Percentiles rank a stretch among this genome's conserved stretches.
phyloP scores from a whole-genome alignment of 2,113 vertebrate genomes.

The Megatriorchis doriae region DNA sequence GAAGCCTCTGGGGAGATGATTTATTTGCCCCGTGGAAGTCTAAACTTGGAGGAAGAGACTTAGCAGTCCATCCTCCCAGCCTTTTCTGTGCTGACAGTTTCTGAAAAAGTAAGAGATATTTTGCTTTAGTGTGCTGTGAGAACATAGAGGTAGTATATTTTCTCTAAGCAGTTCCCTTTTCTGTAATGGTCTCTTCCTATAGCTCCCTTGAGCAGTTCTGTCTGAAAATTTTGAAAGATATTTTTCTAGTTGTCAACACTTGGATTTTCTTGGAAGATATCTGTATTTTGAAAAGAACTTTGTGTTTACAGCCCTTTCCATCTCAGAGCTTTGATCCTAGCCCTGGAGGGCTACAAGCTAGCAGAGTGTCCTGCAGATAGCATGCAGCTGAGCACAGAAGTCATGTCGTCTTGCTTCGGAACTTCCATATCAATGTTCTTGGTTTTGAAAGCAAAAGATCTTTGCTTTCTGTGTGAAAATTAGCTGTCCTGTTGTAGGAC shows the following conservation, averaged over 20 bases:
- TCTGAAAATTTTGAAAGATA: not conserved
- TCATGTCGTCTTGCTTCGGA: not conserved
- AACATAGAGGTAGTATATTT: not conserved
- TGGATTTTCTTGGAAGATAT: not conserved
- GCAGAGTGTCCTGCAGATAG: not conserved
- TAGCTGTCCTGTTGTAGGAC: not conserved
- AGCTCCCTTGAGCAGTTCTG: not conserved
- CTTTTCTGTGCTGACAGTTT: not conserved
- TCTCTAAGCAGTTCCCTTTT: not conserved
- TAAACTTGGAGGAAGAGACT: not conserved
- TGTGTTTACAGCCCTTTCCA: not conserved
- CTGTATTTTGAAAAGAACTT: not conserved
- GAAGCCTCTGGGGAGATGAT: not conserved
- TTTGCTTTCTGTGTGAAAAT: not conserved
- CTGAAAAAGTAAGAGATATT: not conserved
- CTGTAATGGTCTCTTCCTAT: not conserved
- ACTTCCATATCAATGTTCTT: not conserved
- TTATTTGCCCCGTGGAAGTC: not conserved
- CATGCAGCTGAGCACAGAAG: not conserved
- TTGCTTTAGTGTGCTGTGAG: not conserved
- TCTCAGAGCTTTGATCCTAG: not conserved
- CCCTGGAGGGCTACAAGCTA: constrained; percentile 4
- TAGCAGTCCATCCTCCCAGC: not conserved
- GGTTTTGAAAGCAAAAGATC: not conserved
- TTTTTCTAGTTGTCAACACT: constrained; percentile 3